Evolutionary conservation across 2,888 invertebrate species (phyloP), one percentile per base, ranked within the genome.

Genomic region (Drosophila fungiperda): DNA sequence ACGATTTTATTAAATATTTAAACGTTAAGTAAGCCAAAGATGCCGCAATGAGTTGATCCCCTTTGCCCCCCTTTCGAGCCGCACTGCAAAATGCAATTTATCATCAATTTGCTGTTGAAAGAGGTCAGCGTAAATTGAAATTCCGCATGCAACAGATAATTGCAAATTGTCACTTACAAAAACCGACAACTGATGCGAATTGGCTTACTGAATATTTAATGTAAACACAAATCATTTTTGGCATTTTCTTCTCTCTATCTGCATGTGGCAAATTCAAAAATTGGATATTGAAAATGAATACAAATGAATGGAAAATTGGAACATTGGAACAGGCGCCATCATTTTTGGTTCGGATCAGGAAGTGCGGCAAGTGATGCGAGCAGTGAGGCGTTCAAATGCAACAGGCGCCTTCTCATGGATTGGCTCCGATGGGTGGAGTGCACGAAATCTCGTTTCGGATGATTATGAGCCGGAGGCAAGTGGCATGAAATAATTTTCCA

Each of bases 271-370:
- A 15, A 50, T 40, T 42, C 38, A 35, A 12, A 67, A 54, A 50
- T 35, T 33, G 40, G 26, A 55, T 26, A 49, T 38, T 38, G 26
- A 11, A 29, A 29, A 64, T 52, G 17, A 9, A 7, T 12, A 20
- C 42, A 55, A 61, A 64, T 52, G 17, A 9, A 7, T 12, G n/a
- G 38, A 55, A 61, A 64, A 40, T 58, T 9, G 38, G 29, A 7
- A 35, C 63, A 2, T 35, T 42, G 26, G 26, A 20, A 0, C 94
- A 98, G 98, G 98, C 62, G 98, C 97, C 60, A 98, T 99, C 72
- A 97, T 99, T 85, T 99, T 98, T 93, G 99, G 97, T 0, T 98
- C 98, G 0, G 99, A 99, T 93, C 99, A 99, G 94, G 99, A 99
- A 94, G 99, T 99, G 11, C 98, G 98, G 0, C 98, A 97, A 42